phyloP scores from a whole-genome alignment of 2,888 invertebrate genomes.

The Phymatocera aterrima region DNA sequence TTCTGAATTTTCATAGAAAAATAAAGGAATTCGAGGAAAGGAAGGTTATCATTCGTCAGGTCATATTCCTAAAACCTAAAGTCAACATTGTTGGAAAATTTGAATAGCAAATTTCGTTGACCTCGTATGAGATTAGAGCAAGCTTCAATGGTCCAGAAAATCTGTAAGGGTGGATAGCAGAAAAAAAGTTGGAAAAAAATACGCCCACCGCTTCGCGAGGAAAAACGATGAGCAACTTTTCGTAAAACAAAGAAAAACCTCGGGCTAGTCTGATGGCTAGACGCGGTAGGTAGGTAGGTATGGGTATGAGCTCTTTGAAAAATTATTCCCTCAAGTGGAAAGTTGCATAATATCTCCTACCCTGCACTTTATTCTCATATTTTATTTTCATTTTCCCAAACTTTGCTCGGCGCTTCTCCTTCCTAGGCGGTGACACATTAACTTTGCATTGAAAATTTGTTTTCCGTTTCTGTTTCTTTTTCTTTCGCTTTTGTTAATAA shows the following conservation, averaged over 20 bases:
- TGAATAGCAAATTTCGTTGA: background rate
- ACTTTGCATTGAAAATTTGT: slow-evolving; percentile 34
- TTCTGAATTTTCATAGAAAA: background rate
- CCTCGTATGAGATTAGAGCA: slow-evolving; percentile 23
- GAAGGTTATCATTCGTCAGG: background rate
- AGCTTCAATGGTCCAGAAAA: slow-evolving; percentile 67
- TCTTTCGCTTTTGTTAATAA: slow-evolving; percentile 43
- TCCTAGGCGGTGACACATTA: slow-evolving; percentile 35
- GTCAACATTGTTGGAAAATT: background rate
- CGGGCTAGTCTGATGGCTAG: slow-evolving; percentile 19
- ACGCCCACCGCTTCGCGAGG: background rate
- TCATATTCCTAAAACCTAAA: background rate
- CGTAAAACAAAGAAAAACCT: slow-evolving; percentile 58
- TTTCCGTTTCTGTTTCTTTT: slow-evolving; percentile 7
- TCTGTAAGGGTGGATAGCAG: slow-evolving; percentile 46
- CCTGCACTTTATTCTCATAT: slow-evolving; percentile 24
- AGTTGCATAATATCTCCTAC: slow-evolving; percentile 64
- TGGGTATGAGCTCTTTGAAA: slow-evolving; percentile 67
- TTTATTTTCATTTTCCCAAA: slow-evolving; percentile 23
- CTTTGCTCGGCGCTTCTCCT: slow-evolving; percentile 14
- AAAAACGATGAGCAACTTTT: slow-evolving; percentile 25
- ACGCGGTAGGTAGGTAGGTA: slow-evolving; percentile 24
- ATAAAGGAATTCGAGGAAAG: background rate
- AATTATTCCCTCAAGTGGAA: slow-evolving; percentile 70
- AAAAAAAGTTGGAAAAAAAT: slow-evolving; percentile 50